Conservation (phyloP, 2,113 vertebrate species). For the Cnemophilus loriae region DNA sequence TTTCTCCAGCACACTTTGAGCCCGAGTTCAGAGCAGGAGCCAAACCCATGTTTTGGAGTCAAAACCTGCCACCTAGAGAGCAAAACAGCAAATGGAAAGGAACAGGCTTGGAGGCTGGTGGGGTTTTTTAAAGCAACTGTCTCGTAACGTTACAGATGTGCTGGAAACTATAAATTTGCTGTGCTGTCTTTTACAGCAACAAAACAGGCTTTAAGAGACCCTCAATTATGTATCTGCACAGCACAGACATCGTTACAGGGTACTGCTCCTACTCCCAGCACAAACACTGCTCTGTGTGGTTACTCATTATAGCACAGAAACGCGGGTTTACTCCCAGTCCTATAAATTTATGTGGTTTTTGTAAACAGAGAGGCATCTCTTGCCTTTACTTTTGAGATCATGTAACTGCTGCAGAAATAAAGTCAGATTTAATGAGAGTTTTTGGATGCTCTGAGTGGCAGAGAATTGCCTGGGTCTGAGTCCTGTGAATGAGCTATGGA, state of each 20-base stretch:
- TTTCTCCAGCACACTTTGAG: not conserved
- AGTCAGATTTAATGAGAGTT: not conserved
- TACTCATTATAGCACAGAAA: not conserved
- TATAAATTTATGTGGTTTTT: not conserved
- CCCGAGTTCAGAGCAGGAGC: not conserved
- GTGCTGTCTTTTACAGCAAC: not conserved
- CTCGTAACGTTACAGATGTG: not conserved
- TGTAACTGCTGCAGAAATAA: not conserved
- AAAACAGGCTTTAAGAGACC: conserved; percentile 2
- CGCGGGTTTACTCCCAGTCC: not conserved
- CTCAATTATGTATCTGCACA: conserved; percentile 18
- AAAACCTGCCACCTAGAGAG: conserved; percentile 58
- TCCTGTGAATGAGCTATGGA: not conserved
- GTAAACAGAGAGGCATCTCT: not conserved
- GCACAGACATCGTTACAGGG: not conserved
- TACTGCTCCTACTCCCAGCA: not conserved
- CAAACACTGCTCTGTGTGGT: not conserved
- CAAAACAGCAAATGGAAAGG: not conserved
- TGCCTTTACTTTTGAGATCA: not conserved
- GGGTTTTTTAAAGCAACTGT: not conserved
- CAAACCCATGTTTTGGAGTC: not conserved
- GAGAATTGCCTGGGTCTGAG: not conserved
- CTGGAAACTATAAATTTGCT: not conserved
- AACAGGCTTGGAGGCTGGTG: not conserved
- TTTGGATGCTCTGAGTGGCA: not conserved